Evolutionary conservation across 2,113 vertebrate genomes (phyloP), one percentile per base, ranked within the genome.

Genomic region (Anser cygnoides): DNA sequence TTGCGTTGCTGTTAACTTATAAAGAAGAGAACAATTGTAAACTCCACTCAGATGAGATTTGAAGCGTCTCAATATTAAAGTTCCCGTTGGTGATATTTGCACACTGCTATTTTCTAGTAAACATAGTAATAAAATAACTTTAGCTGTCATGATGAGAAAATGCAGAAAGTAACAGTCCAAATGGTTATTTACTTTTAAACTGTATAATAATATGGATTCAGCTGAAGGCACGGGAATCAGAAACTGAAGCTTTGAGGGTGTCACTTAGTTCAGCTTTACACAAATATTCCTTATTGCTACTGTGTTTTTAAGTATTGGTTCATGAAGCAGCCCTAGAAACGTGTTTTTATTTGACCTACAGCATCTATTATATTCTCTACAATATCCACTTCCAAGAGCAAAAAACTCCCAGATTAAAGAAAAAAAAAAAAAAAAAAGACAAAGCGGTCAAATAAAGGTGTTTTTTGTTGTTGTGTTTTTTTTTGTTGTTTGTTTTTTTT

Each of bases 61-160:
- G 29, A 98, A 98, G 55, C 92, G 78, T 91, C 80, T 94, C 63
- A 97, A 87, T 68, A 96, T 26, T 37, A 97, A 95, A 76, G 96
- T 98, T 89, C 97, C 98, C 23, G 95, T 95, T 77, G 96, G 81
- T 61, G 97, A 97, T 62, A 97, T 54, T 67, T 97, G 81, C 61
- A 93, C 52, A 43, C 84, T 95, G 83, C 39, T 91, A 50, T 97
- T 97, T 95, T 92, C 97, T 98, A 75, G 66, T 28, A 92, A 95
- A 92, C 67, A 83, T 13, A 91, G 79, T 58, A 76, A 68, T 39
- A 44, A 62, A 90, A 75, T 72, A 79, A 70, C 63, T 57, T 46
- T 52, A 91, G 43, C 62, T 65, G n/a, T 66, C 39, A 28, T 68
- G 18, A 62, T 43, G 22, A 59, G 63, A 58, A 81, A 66, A 65